A percentile compares a stretch with the other conserved stretches of the same genome.
Evolutionary conservation across 1,140 invertebrate species (phyloP).

Genomic region (Meloidogyne hapla): DNA sequence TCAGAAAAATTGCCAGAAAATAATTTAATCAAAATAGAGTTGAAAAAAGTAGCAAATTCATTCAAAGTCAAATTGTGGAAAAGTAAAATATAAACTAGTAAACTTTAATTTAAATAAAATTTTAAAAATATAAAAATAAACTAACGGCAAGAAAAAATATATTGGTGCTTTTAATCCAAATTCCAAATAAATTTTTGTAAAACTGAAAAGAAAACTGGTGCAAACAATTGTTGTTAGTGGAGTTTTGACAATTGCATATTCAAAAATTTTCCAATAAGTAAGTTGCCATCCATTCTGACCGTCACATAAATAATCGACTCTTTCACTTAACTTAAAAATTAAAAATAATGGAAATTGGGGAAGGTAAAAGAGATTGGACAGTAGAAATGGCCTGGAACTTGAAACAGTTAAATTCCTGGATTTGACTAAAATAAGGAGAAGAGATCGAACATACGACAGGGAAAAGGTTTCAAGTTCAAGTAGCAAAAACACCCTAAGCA

Average conservation of each 20-base stretch:
- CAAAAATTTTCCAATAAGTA: slow-evolving; percentile 45
- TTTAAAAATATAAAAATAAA: slow-evolving; percentile 6
- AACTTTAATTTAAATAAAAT: neutral
- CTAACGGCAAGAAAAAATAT: slow-evolving; percentile 86
- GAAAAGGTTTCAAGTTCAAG: too few species aligned
- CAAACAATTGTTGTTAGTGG: slow-evolving; percentile 55
- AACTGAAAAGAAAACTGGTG: slow-evolving; percentile 70
- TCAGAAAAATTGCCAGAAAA: neutral
- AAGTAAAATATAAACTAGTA: neutral
- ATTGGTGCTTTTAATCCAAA: slow-evolving; percentile 76
- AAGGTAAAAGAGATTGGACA: neutral
- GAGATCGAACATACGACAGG: too few species aligned
- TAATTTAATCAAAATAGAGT: neutral
- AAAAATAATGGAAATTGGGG: neutral
- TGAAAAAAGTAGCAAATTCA: neutral
- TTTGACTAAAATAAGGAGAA: too few species aligned
- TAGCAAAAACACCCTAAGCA: too few species aligned
- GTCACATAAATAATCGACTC: slow-evolving; percentile 21
- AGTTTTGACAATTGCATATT: slow-evolving; percentile 63
- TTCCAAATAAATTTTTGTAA: slow-evolving; percentile 73
- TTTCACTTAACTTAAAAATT: slow-evolving; percentile 47
- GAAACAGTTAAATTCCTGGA: too few species aligned
- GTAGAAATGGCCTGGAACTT: too few species aligned
- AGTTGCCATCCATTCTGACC: slow-evolving; percentile 35
- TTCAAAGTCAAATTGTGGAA: neutral